Evolutionary conservation across 2,797 vertebrate genomes (phyloP), one percentile per base, ranked within the genome.

Genomic region (Chromis chromis): DNA sequence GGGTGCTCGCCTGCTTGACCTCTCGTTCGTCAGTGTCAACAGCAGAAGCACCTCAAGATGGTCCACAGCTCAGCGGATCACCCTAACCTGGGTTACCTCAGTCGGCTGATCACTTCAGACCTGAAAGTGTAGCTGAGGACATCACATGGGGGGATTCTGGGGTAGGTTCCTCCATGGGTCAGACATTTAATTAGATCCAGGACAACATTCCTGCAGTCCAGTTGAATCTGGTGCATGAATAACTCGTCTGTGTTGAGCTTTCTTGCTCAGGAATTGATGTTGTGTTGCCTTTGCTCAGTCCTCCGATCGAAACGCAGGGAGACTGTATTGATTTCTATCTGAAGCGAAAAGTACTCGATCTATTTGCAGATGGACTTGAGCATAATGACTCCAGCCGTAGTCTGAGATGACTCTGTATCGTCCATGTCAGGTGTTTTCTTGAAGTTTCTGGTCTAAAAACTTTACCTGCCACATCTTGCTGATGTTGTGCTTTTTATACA

Each of bases 71-170:
- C 89, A 82, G 85, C 60, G 88, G 84, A 87, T 88, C 64, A 27
- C 7, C 53, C 33, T 22, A 40, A 59, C 59, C 49, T 6, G 19
- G 33, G 33, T 25, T 90, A 91, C 62, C 24, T 28, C 24, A 85
- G 89, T 94, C 94, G 92, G 86, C 91, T 90, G 95, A 94, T 88
- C 90, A 87, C 86, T 89, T 91, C 90, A 91, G 89, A 92, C 19
- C 88, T 88, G 91, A 2, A 22, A 52, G 17, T 46, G 31, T 42
- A 60, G 31, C 50, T 57, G 21, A 72, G 53, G 49, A 55, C 42
- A 9, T 66, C 8, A 44, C 21, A 67, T 28, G 1, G 14, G 21
- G n/a, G 39, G 16, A n/a, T 33, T 56, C 8, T 22, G 53, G 16
- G 56, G 55, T 22, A 16, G 31, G 16, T 40, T 21, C 36, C n/a